phyloP scores from a whole-genome alignment of 2,888 invertebrate species.

The Rhamnusium bicolor region DNA sequence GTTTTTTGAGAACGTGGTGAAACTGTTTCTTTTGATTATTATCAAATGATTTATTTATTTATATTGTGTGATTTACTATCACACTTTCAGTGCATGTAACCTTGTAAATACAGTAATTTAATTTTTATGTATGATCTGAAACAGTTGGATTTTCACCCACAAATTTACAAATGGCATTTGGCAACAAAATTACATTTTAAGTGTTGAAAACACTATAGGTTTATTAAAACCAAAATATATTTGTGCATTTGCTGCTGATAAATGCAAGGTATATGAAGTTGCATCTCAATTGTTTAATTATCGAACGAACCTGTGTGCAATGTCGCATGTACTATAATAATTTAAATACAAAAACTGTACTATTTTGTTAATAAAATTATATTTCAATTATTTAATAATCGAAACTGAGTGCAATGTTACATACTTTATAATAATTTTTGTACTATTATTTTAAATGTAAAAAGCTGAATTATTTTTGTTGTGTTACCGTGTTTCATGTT shows the following conservation, averaged over 20 bases:
- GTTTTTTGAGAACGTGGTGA: too few relatives aligned
- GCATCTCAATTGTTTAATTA: not conserved
- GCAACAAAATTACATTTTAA: not conserved
- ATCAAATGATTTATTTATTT: too few relatives aligned
- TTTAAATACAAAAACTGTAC: not conserved
- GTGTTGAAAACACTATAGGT: not conserved
- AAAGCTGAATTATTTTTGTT: constrained; percentile 36
- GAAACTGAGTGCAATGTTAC: not conserved
- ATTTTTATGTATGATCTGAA: too few relatives aligned
- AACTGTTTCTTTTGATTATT: too few relatives aligned
- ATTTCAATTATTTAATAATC: not conserved
- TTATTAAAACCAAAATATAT: not conserved
- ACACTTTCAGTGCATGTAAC: too few relatives aligned
- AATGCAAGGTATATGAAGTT: not conserved
- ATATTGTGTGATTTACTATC: too few relatives aligned
- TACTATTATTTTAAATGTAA: not conserved
- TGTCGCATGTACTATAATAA: not conserved
- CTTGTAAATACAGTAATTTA: too few relatives aligned
- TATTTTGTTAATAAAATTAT: not conserved
- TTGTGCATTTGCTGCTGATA: not conserved
- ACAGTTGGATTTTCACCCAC: not conserved
- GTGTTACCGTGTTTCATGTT: constrained; percentile 53
- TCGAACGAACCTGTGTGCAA: not conserved
- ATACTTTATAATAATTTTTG: not conserved
- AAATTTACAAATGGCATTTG: not conserved